phyloP scores from a whole-genome alignment of 2,113 vertebrate genomes.

The Siniperca knerii region DNA sequence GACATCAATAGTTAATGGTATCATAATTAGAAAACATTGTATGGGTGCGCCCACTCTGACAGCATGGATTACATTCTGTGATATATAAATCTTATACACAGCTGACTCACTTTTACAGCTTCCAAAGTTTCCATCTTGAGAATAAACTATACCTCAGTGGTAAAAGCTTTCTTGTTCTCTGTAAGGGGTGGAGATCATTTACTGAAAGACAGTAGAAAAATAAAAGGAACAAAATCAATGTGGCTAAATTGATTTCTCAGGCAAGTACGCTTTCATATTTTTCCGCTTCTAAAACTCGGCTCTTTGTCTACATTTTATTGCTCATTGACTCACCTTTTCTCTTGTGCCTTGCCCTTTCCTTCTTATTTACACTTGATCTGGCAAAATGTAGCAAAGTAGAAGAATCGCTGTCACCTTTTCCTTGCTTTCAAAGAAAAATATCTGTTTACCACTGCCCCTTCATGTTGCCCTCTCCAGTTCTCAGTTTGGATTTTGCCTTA shows the following conservation, averaged over 20 bases:
- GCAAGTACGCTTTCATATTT: slow-evolving; percentile 64
- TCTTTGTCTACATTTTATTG: slow-evolving; percentile 59
- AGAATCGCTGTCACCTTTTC: slow-evolving; percentile 6
- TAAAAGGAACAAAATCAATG: slow-evolving; percentile 65
- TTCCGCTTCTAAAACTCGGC: slow-evolving; percentile 41
- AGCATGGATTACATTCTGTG: background rate
- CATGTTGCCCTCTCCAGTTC: background rate
- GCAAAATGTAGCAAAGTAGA: background rate
- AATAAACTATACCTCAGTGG: background rate
- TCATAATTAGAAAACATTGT: slow-evolving; percentile 41
- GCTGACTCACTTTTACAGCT: background rate
- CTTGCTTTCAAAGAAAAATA: background rate
- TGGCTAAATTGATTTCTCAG: slow-evolving; percentile 60
- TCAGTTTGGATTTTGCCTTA: slow-evolving; percentile 14
- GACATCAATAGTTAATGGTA: slow-evolving; percentile 38
- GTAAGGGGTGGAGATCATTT: slow-evolving; percentile 24
- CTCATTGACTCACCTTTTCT: slow-evolving; percentile 55
- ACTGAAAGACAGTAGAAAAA: slow-evolving; percentile 36
- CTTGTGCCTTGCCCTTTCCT: slow-evolving; percentile 18
- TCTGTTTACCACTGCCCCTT: slow-evolving; percentile 1
- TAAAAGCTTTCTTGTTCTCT: slow-evolving; percentile 38
- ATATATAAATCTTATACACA: background rate
- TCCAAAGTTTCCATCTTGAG: slow-evolving; percentile 14
- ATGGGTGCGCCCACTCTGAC: background rate
- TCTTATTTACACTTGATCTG: slow-evolving; percentile 34